These are phyloP conservation scores for Gambelia wislizenii DNA, from an alignment of 2,797 vertebrate species.

Conservation along the genomic window DNA sequence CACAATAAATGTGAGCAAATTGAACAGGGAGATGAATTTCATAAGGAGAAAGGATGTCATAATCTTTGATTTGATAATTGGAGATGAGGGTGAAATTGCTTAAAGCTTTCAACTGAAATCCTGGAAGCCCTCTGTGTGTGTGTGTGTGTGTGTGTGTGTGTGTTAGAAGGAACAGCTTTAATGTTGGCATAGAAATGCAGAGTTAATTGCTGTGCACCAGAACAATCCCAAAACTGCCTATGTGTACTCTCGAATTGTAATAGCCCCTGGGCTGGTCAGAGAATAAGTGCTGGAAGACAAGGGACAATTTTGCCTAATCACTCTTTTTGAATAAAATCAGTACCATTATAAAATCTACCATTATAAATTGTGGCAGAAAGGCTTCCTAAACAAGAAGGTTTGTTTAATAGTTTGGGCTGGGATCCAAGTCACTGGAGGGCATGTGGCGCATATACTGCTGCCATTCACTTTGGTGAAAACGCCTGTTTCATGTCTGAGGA, in stretches of 20 bases:
- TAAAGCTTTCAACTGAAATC: conserved; percentile 55
- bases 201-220: conserved; percentile 32
- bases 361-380: conserved; percentile 62
- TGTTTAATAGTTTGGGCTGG: conserved; percentile 69
- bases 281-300: conserved; percentile 53
- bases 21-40: conserved; percentile 54
- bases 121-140: conserved; percentile 4
- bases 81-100: conserved; percentile 50
- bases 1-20: conserved; percentile 21
- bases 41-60: conserved; percentile 43
- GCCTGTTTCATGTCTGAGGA: conserved; percentile 67
- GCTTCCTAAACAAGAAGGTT: conserved; percentile 69
- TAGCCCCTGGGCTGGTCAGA: conserved; percentile 15
- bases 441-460: conserved; percentile 58
- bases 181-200: conserved; percentile 47
- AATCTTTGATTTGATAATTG: conserved; percentile 43
- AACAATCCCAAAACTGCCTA: not conserved
- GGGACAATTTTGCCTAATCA: conserved; percentile 54
- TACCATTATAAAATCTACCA: conserved; percentile 63
- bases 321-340: conserved; percentile 67
- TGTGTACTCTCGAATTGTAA: conserved; percentile 5
- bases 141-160: not conserved
- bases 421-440: conserved; percentile 68
- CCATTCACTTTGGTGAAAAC: conserved; percentile 67
- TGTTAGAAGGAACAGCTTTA: conserved; percentile 47